Evolutionary conservation across 2,888 invertebrate species (phyloP).

Genomic region (Itoplectis maculator): DNA sequence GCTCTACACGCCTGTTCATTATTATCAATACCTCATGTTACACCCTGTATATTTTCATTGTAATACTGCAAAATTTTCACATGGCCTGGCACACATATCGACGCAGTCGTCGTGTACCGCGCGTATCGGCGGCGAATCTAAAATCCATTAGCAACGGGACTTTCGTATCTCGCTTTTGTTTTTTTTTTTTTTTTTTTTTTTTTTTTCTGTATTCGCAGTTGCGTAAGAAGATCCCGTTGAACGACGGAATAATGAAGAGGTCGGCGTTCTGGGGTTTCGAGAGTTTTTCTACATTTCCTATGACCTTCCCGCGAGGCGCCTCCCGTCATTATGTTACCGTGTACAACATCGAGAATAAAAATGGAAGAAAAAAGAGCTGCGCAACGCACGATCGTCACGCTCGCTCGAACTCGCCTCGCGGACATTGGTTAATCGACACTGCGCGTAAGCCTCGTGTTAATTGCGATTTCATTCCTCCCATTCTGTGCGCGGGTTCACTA

Average conservation of each 20-base stretch:
- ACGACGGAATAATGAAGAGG: slow-evolving; percentile 57
- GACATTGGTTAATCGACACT: slow-evolving; percentile 61
- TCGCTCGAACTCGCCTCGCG: slow-evolving; percentile 43
- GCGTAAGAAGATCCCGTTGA: slow-evolving; percentile 53
- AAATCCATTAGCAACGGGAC: background rate
- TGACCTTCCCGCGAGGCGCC: slow-evolving; percentile 56
- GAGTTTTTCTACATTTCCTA: slow-evolving; percentile 63
- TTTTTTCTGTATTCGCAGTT: slow-evolving; percentile 47
- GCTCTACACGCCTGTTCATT: too few species aligned
- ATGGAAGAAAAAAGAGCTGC: slow-evolving; percentile 54
- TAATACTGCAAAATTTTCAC: too few species aligned
- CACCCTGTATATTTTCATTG: too few species aligned
- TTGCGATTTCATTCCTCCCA: slow-evolving; percentile 52
- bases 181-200: slow-evolving; percentile 27
- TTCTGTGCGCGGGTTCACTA: slow-evolving; percentile 6
- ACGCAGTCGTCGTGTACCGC: background rate
- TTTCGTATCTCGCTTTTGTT: slow-evolving; percentile 11
- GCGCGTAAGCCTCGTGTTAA: slow-evolving; percentile 50
- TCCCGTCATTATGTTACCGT: too few species aligned
- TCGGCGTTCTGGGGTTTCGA: slow-evolving; percentile 45
- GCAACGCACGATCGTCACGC: slow-evolving; percentile 60
- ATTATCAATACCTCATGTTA: too few species aligned
- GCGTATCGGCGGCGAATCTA: background rate
- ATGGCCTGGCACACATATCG: background rate
- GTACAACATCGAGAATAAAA: slow-evolving; percentile 23